Conservation (phyloP, 1,140 invertebrate species). For the Adoxophyes honmai region DNA sequence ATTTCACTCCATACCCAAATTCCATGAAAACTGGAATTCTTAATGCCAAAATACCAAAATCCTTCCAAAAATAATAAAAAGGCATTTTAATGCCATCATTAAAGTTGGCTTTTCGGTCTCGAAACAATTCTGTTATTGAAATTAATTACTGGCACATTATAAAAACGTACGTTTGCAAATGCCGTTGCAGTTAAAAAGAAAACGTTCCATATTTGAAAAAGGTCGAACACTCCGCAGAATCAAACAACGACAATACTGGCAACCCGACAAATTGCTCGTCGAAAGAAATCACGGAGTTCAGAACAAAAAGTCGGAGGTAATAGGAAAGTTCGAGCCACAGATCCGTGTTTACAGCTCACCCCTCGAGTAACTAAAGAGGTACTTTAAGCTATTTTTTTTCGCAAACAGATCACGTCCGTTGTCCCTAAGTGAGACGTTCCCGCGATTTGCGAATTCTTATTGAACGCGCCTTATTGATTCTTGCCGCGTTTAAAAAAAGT, state of each 20-base stretch:
- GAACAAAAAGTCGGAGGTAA: neutral
- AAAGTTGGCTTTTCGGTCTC: neutral
- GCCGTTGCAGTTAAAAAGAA: neutral
- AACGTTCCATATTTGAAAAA: no score
- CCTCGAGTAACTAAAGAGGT: constrained; percentile 59
- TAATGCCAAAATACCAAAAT: constrained; percentile 11
- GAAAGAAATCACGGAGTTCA: constrained; percentile 4
- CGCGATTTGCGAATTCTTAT: constrained; percentile 49
- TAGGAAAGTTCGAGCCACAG: no score
- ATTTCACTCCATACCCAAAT: constrained; percentile 3
- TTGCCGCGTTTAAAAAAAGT: constrained; percentile 14
- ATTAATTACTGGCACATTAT: constrained; percentile 13
- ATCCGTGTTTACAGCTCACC: constrained; percentile 17
- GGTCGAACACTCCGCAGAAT: no score
- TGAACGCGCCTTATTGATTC: constrained; percentile 51
- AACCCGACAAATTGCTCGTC: no score
- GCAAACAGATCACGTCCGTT: constrained; percentile 70
- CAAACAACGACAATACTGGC: no score
- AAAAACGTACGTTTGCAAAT: constrained; percentile 1
- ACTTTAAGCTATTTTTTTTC: constrained; percentile 67
- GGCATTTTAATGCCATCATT: constrained; percentile 11
- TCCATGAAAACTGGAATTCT: neutral
- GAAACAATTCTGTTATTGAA: neutral
- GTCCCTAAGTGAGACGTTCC: constrained; percentile 68
- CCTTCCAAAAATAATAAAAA: neutral